Base-by-base conservation (phyloP, 2,113 vertebrate genomes). In the Dicaeum eximium region DNA sequence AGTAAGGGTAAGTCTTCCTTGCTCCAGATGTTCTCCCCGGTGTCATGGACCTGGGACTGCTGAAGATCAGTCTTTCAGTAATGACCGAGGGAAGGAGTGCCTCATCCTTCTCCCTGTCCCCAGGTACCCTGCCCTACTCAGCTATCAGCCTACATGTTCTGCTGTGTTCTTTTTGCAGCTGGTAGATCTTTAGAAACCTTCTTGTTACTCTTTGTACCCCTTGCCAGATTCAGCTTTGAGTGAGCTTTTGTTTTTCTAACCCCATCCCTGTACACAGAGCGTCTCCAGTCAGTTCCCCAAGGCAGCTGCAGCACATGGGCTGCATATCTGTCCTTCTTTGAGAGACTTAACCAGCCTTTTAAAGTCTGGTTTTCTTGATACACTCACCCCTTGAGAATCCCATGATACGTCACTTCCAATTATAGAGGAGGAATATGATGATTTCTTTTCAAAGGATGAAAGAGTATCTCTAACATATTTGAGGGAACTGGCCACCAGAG, bases 11-110 rank as follows among this genome's bases (percentile, higher is more conserved):
- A 54, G 16, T 37, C 6, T 64, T 64, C n/a, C 57, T 61, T 80
- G 13, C 15, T 73, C 37, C 40, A 45, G 31, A 27, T 0, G 0
- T 65, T 65, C 27, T 42, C 22, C 20, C 22, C 44, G 9, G 13
- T 73, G 50, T 75, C 28, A 35, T 10, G 15, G 23, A 50, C 23
- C 47, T 78, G 31, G 14, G 15, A 38, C 35, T 62, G n/a, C 35
- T 79, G 44, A 67, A 83, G 38, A 18, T 33, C 28, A 62, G 8
- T 62, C 15, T 70, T 71, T 18, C 17, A 40, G 17, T 24, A 37
- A 57, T 50, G 47, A 58, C 23, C 45, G 57, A 67, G 27, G 17
- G 66, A 69, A 50, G 47, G 30, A 66, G 7, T 48, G 23, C 10
- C 17, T 62, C 51, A 22, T 19, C 7, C 19, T 75, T 35, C 30